Base-by-base conservation (phyloP, 2,797 vertebrate species). In the Octomys mimax region DNA sequence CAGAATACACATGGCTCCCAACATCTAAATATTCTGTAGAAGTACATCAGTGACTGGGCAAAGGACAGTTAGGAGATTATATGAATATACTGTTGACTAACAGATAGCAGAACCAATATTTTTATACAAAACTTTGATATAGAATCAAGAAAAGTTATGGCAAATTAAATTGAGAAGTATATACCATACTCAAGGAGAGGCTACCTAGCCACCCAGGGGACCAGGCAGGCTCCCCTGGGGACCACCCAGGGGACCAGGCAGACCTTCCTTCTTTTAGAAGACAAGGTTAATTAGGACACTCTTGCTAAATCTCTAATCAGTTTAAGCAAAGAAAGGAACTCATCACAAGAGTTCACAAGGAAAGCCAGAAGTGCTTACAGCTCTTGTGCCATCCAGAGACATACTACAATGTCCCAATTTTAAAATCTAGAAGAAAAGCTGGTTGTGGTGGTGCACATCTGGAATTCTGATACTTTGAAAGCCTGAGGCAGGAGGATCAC, bases 271-370 rank as follows among this genome's bases (percentile, higher is more conserved):
- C 49, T 49, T 49, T 49, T 87, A 75, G 64, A 21, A 96, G 52
- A 59, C 54, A 14, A 3, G 11, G 33, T 54, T 59, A 77, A 28
- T 52, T 64, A n/a, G 8, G 64, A 87, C 36, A 24, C 2, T 81
- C 57, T 91, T 66, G 26, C 28, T 82, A 42, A 68, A 82, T 57
- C n/a, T 92, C 62, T 61, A 86, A 62, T 8, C 71, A 85, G 24
- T 26, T 68, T 54, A 87, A 36, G 36, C 77, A 93, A 77, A 85
- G 73, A 83, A 95, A 85, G 12, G 52, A 86, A 13, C 57, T 93
- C 68, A 8, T 26, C 36, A 39, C 33, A 39, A 9, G 42, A 87
- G 92, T 88, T 75, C 70, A 52, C 3, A 6, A 31, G 36, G 21
- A 81, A 82, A 10, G 9, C 11, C 57, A 66, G 64, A 52, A 73